Percentiles rank a stretch among this genome's conserved stretches.
These are phyloP conservation scores for Melanostoma scalare DNA, from an alignment of 2,888 invertebrate genomes.

Conservation along the genomic window DNA sequence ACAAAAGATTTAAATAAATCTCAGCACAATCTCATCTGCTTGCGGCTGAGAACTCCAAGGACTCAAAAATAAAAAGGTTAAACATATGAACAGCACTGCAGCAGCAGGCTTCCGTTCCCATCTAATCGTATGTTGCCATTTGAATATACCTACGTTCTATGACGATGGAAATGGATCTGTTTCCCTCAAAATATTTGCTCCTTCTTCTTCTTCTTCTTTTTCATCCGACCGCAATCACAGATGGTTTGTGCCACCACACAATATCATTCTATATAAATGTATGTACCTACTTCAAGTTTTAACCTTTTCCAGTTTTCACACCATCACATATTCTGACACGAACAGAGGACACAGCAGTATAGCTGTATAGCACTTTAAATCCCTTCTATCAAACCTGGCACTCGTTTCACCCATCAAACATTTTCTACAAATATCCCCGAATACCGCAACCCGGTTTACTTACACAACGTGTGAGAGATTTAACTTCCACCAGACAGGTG, in stretches of 20 bases:
- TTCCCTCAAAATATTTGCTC: slow-evolving; percentile 5
- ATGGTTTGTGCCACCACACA: slow-evolving; percentile 16
- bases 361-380: slow-evolving; percentile 51
- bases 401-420: slow-evolving; percentile 3
- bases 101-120: background rate
- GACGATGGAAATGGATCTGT: slow-evolving; percentile 20
- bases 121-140: slow-evolving; percentile 38
- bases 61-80: slow-evolving; percentile 18
- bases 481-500: slow-evolving; percentile 59
- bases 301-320: slow-evolving; percentile 45
- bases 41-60: background rate
- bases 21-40: background rate
- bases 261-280: slow-evolving; percentile 24
- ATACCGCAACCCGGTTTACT: background rate
- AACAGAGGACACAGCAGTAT: slow-evolving; percentile 41
- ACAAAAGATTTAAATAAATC: slow-evolving; percentile 2
- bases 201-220: slow-evolving; percentile 12
- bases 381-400: slow-evolving; percentile 57
- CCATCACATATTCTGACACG: slow-evolving; percentile 46
- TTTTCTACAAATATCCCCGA: background rate
- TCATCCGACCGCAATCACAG: slow-evolving; percentile 54
- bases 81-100: background rate
- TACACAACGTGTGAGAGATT: slow-evolving; percentile 28
- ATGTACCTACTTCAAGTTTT: background rate
- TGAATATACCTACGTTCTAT: slow-evolving; percentile 6